phyloP scores from a whole-genome alignment of 2,113 vertebrate genomes.

The Lophochroa leadbeateri region DNA sequence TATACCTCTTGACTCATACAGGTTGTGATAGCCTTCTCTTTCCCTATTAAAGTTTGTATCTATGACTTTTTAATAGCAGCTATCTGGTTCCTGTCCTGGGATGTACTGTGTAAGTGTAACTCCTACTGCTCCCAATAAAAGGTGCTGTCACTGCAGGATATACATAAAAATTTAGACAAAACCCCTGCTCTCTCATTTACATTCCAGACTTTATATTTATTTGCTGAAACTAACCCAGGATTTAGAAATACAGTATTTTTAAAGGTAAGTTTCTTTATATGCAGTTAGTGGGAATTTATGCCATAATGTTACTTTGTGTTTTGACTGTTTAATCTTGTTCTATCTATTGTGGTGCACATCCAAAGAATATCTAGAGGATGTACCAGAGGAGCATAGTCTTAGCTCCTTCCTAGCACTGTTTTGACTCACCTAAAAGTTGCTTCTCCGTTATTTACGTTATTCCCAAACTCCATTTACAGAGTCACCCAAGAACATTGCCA shows the following conservation, averaged over 20 bases:
- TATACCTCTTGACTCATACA: conserved; percentile 8
- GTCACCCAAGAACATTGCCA: neutral
- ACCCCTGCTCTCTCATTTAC: neutral
- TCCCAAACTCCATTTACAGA: neutral
- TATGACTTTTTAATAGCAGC: neutral
- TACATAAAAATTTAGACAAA: neutral
- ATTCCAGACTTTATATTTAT: neutral
- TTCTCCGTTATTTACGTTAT: neutral
- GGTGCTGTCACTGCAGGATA: neutral
- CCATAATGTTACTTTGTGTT: neutral
- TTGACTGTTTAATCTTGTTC: neutral
- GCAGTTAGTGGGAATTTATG: neutral
- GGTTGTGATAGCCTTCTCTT: neutral
- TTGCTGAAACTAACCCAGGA: neutral
- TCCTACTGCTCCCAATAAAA: neutral
- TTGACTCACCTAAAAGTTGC: neutral
- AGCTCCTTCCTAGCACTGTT: neutral
- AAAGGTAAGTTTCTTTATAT: neutral
- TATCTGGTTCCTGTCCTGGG: neutral
- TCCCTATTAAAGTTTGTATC: neutral
- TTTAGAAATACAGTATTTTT: neutral
- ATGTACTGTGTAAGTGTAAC: neutral
- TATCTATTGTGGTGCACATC: neutral
- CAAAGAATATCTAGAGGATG: neutral
- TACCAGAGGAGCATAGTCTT: neutral